Conservation (phyloP, 2,113 vertebrate genomes). For the Bos javanicus region DNA sequence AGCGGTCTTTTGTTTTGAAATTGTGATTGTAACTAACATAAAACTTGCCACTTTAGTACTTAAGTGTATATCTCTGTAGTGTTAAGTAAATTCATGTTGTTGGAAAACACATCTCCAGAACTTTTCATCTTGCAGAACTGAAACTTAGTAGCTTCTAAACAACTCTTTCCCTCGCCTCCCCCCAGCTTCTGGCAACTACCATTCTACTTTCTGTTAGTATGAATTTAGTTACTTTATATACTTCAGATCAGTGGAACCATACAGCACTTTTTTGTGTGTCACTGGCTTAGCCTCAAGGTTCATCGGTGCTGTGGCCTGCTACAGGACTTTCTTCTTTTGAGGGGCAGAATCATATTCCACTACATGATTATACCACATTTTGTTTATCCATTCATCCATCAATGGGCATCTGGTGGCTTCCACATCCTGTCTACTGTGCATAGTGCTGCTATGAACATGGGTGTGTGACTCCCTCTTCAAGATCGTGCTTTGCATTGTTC, state of each 20-base stretch:
- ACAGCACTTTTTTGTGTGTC: not conserved
- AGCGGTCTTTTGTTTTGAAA: not conserved
- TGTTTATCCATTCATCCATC: not conserved
- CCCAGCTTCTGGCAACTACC: not conserved
- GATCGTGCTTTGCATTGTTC: not conserved
- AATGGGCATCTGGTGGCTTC: not conserved
- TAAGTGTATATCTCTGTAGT: not conserved
- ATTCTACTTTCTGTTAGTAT: not conserved
- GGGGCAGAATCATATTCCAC: not conserved
- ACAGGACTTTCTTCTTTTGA: not conserved
- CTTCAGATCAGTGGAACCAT: not conserved
- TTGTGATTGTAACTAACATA: not conserved
- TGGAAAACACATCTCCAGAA: not conserved
- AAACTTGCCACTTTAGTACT: constrained; percentile 14
- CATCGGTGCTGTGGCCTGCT: not conserved
- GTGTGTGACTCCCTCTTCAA: not conserved
- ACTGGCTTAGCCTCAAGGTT: not conserved
- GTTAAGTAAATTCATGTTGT: not conserved
- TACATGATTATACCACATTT: not conserved
- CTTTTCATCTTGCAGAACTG: not conserved
- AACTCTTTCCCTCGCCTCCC: not conserved
- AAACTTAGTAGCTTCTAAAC: not conserved
- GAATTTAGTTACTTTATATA: not conserved
- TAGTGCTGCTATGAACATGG: not conserved
- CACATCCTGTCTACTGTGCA: not conserved